Conservation (phyloP, 1,140 invertebrate species). For the Yoshiicerus persimilis region DNA sequence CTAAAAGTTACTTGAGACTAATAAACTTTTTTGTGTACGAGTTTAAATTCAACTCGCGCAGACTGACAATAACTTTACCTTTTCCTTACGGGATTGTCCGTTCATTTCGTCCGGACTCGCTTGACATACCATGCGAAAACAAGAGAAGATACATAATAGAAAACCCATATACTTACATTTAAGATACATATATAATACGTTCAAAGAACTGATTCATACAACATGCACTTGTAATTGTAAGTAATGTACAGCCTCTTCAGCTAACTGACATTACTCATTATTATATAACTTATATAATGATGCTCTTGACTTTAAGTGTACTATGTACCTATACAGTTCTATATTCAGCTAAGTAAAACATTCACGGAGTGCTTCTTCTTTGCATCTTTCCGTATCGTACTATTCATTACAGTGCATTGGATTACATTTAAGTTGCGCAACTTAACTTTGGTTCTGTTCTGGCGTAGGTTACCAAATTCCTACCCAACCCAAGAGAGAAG, state of each 20-base stretch:
- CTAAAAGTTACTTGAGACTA: neutral
- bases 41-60: neutral
- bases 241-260: neutral
- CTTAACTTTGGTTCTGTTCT: neutral
- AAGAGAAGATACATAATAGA: neutral
- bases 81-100: slow-evolving; percentile 21
- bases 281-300: neutral
- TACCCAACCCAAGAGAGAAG: neutral
- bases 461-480: neutral
- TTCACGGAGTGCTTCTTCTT: no score
- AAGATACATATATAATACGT: neutral
- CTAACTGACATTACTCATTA: neutral
- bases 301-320: neutral
- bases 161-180: neutral
- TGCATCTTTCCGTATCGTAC: neutral
- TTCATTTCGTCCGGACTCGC: slow-evolving; percentile 1
- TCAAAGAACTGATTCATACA: neutral
- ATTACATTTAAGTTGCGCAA: neutral
- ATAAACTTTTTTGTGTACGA: neutral
- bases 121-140: neutral
- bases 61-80: slow-evolving; percentile 17
- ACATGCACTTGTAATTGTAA: neutral
- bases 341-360: neutral
- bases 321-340: neutral
- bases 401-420: neutral